Conservation (phyloP, 2,797 vertebrate genomes). For the Pipistrellus nathusii region DNA sequence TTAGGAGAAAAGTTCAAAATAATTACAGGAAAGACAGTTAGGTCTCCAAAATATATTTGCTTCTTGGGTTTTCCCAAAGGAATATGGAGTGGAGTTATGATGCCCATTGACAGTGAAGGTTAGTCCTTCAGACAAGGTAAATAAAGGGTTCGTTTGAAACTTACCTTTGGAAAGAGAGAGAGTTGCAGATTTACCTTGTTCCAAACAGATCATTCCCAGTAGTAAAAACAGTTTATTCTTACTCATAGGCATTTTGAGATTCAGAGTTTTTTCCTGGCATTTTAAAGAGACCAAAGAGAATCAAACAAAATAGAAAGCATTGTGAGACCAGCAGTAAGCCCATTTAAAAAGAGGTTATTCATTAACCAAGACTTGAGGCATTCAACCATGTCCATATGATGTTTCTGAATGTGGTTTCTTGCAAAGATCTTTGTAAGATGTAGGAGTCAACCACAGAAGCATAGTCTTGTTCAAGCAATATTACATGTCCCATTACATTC, state of each 20-base stretch:
- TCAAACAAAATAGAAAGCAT: constrained; percentile 43
- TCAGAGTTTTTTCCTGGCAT: constrained; percentile 43
- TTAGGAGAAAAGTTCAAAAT: neutral
- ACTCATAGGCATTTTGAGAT: constrained; percentile 75
- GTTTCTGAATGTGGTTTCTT: constrained; percentile 74
- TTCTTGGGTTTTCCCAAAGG: constrained; percentile 39
- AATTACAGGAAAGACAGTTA: constrained; percentile 12
- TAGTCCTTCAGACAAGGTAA: constrained; percentile 9
- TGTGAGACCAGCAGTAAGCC: constrained; percentile 57
- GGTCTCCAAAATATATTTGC: constrained; percentile 17
- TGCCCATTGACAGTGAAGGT: neutral
- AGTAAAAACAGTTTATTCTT: constrained; percentile 75
- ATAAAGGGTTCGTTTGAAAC: constrained; percentile 38
- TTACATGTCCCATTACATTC: constrained; percentile 3
- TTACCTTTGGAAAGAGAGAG: constrained; percentile 82
- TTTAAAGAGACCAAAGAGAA: constrained; percentile 58
- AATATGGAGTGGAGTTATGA: neutral
- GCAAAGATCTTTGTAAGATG: constrained; percentile 37
- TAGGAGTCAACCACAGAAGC: constrained; percentile 29
- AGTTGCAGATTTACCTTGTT: constrained; percentile 61
- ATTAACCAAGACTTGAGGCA: constrained; percentile 83
- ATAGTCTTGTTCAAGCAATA: neutral
- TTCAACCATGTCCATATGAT: constrained; percentile 60
- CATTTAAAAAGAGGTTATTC: constrained; percentile 81
- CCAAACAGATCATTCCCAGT: constrained; percentile 76